Percentiles rank a stretch among this genome's conserved stretches.
phyloP scores from a whole-genome alignment of 2,113 vertebrate species.

The Nasalis larvatus region DNA sequence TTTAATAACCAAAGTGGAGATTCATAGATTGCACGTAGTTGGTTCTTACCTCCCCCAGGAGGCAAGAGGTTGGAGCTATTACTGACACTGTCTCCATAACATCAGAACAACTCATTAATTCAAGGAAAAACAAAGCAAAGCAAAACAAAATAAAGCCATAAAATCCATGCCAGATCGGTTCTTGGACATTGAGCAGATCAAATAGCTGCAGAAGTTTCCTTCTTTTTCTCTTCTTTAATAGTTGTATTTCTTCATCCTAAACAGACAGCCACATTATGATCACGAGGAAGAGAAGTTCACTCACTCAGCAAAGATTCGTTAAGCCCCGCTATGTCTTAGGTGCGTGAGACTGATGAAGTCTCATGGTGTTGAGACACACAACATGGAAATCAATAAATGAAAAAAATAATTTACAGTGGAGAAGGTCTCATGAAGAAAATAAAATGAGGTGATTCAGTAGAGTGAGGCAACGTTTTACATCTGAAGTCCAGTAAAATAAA shows the following conservation, averaged over 20 bases:
- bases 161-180: background rate
- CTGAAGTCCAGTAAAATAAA: background rate
- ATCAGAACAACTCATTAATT: background rate
- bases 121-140: background rate
- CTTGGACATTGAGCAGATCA: background rate
- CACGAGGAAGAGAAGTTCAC: background rate
- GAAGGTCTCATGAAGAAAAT: background rate
- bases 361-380: fast-evolving
- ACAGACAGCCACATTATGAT: background rate
- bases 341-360: background rate
- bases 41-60: background rate
- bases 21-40: background rate
- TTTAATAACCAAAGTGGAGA: constrained; percentile 32
- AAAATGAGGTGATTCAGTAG: background rate
- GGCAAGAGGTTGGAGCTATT: constrained; percentile 9
- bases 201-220: background rate
- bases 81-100: constrained; percentile 4
- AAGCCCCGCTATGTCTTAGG: background rate
- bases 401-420: background rate
- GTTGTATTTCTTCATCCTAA: background rate
- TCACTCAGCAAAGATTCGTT: background rate
- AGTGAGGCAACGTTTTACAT: background rate
- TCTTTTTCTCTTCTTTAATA: background rate
- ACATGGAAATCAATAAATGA: background rate
- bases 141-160: background rate